Evolutionary conservation across 1,140 invertebrate genomes (phyloP), one percentile per base, ranked within the genome.

Genomic region (Caligus rogercresseyi): DNA sequence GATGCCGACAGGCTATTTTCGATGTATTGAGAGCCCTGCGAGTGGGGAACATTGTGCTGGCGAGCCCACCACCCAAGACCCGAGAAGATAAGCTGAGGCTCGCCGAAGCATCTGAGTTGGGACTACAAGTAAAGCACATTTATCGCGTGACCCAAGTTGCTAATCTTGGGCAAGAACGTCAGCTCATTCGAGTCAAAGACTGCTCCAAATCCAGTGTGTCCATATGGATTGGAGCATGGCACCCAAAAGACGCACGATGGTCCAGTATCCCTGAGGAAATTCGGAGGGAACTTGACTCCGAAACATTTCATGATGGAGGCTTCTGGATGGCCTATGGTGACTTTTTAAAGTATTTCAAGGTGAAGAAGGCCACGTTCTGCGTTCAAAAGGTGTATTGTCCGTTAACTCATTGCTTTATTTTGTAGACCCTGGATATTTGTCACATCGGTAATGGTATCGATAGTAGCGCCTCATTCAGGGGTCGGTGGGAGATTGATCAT

Each of bases 291-390:
- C 24, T 63, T 2, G 61, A 63, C 23, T 19, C 51, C 2, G 61
- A 63, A 21, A 53, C 61, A 2, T 63, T 56, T 21, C 61, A 63
- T 15, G 61, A 63, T 25, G 61, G 61, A 2, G 61, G 61, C n/a
- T 63, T 63, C 21, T 63, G 61, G 61, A 63, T 63, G 51, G 61
- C 51, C 3, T 63, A 58, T 55, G 51, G 52, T 13, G 60, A 62
- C 19, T 60, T 60, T 26, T 52, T 54, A 14, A 54, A 62, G 16
- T 62, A 62, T 53, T 62, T 62, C 15, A 53, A 62, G 60, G 60
- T 60, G 43, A 26, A n/a, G 2, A 60, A 16, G 15, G 15, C 13
- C 20, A 55, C 19, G 18, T 53, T 53, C 16, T 19, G 52, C 4
- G 2, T 16, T 51, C 20, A 14, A 3, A 56, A 3, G 3, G 24